Conservation (phyloP, 2,888 invertebrate genomes). For the Exephanes ischioxanthus region DNA sequence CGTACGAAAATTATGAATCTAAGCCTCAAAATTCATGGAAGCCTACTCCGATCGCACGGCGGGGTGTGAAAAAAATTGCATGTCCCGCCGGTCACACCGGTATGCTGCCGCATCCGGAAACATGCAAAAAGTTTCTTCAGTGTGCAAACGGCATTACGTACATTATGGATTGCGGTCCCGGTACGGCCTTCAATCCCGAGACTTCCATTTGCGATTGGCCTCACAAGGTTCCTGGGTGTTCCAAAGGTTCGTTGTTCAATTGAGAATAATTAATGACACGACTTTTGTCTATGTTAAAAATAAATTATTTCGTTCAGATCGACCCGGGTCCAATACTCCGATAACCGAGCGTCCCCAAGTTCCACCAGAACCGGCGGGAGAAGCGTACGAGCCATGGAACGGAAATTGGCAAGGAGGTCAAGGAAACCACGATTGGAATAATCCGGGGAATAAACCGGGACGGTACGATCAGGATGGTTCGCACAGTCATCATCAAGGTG, state of each 20-base stretch:
- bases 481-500: slow-evolving; percentile 29
- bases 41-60: neutral
- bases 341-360: neutral
- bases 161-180: slow-evolving; percentile 84
- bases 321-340: slow-evolving; percentile 20
- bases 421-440: slow-evolving; percentile 39
- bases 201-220: slow-evolving; percentile 84
- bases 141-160: slow-evolving; percentile 82
- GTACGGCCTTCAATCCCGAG: slow-evolving; percentile 84
- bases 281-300: neutral
- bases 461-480: slow-evolving; percentile 32
- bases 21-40: slow-evolving; percentile 26
- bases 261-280: neutral
- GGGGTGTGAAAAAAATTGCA: slow-evolving; percentile 56
- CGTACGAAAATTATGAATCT: slow-evolving; percentile 26
- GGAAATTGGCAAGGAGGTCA: slow-evolving; percentile 34
- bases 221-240: slow-evolving; percentile 82
- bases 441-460: neutral
- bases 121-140: slow-evolving; percentile 84
- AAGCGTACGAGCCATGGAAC: slow-evolving; percentile 21
- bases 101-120: slow-evolving; percentile 82
- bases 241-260: slow-evolving; percentile 10
- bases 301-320: slow-evolving; percentile 27
- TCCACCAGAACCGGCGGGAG: neutral
- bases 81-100: slow-evolving; percentile 79